These are phyloP conservation scores for Conops quadrifasciatus DNA, from an alignment of 2,888 invertebrate genomes.

Conservation along the genomic window DNA sequence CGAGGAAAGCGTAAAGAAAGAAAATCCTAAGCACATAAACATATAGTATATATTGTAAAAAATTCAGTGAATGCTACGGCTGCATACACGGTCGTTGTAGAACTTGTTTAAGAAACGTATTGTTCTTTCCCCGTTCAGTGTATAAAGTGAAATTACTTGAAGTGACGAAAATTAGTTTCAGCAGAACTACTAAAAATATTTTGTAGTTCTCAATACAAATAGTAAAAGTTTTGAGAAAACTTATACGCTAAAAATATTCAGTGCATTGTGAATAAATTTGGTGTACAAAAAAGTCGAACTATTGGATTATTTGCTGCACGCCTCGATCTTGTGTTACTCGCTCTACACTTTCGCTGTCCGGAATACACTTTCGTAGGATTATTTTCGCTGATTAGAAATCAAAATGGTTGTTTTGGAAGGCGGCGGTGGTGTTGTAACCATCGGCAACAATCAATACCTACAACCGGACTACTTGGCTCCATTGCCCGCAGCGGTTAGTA, in stretches of 20 bases:
- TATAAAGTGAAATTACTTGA: too few species aligned
- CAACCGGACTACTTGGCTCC: conserved; percentile 97
- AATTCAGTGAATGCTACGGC: too few species aligned
- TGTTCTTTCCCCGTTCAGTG: too few species aligned
- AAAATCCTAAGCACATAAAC: too few species aligned
- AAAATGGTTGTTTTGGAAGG: conserved; percentile 93
- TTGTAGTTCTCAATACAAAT: background rate
- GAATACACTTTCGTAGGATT: conserved; percentile 44
- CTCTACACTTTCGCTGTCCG: too few species aligned
- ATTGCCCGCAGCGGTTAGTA: conserved; percentile 91
- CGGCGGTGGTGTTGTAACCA: conserved; percentile 87
- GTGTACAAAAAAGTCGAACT: background rate
- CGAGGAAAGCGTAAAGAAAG: conserved; percentile 46
- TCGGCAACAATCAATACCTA: conserved; percentile 91
- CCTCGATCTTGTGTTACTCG: conserved; percentile 42
- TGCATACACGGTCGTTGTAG: too few species aligned
- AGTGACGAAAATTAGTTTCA: background rate
- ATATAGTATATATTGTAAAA: too few species aligned
- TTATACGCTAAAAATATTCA: background rate
- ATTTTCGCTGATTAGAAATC: conserved; percentile 38
- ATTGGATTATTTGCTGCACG: conserved; percentile 26
- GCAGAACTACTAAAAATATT: conserved; percentile 2
- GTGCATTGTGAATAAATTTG: too few species aligned
- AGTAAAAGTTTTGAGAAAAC: conserved; percentile 17
- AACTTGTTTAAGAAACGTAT: too few species aligned